Conservation (phyloP, 2,888 invertebrate species). For the Volucella bombylans region DNA sequence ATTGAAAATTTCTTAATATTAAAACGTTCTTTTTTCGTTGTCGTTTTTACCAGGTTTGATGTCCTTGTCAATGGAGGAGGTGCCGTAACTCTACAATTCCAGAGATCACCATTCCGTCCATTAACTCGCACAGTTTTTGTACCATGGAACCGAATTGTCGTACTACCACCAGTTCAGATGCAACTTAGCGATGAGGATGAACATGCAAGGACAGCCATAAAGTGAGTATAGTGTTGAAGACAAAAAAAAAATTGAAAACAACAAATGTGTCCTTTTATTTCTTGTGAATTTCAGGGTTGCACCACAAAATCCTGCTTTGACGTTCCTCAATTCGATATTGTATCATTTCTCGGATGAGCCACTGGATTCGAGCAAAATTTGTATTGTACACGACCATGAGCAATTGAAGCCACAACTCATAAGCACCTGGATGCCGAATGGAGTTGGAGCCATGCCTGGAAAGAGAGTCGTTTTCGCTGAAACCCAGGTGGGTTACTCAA, state of each 20-base stretch:
- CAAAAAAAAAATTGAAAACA: constrained; percentile 1
- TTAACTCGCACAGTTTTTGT: constrained; percentile 95
- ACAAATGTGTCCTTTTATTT: constrained; percentile 26
- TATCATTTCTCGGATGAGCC: constrained; percentile 82
- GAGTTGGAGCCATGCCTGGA: constrained; percentile 92
- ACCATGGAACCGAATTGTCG: constrained; percentile 98
- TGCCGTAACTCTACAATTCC: constrained; percentile 97
- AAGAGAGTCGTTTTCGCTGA: constrained; percentile 94
- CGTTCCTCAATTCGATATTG: constrained; percentile 82
- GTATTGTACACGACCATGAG: constrained; percentile 94
- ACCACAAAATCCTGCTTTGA: constrained; percentile 81
- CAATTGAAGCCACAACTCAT: constrained; percentile 92
- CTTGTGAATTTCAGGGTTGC: constrained; percentile 77
- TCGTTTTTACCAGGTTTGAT: constrained; percentile 91
- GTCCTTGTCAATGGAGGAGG: constrained; percentile 99
- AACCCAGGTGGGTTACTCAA: constrained; percentile 87
- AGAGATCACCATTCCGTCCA: constrained; percentile 95
- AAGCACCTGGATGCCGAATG: constrained; percentile 95
- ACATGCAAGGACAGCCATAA: constrained; percentile 80
- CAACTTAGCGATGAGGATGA: constrained; percentile 89
- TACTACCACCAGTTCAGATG: constrained; percentile 94
- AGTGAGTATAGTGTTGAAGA: constrained; percentile 77
- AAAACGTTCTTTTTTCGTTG: constrained; percentile 22
- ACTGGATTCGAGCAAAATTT: constrained; percentile 85
- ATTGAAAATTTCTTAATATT: constrained; percentile 18